phyloP scores from a whole-genome alignment of 2,888 invertebrate genomes.

The Boloria selene region DNA sequence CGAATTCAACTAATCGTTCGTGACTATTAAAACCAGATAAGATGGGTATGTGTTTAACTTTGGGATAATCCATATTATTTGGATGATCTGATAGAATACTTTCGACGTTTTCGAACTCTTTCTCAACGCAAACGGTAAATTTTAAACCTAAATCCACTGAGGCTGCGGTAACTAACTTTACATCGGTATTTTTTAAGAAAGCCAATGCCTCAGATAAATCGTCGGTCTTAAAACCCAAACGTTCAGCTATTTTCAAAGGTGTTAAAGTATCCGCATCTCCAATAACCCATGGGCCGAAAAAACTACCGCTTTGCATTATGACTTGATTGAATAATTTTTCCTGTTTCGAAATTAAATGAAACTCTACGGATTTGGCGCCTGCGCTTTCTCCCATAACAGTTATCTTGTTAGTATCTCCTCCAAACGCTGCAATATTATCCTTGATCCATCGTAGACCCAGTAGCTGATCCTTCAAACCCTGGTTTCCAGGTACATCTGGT shows the following conservation, averaged over 20 bases:
- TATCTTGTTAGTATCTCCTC: conserved; percentile 51
- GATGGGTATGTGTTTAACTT: conserved; percentile 51
- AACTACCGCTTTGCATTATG: conserved; percentile 50
- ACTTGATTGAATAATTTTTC: conserved; percentile 47
- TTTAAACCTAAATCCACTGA: conserved; percentile 29
- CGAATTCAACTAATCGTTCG: conserved; percentile 47
- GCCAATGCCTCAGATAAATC: conserved; percentile 45
- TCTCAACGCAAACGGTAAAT: conserved; percentile 41
- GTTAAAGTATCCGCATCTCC: conserved; percentile 39
- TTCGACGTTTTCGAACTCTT: conserved; percentile 42
- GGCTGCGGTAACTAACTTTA: conserved; percentile 38
- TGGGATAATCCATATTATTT: conserved; percentile 47
- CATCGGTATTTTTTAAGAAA: conserved; percentile 41
- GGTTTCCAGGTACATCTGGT: conserved; percentile 51
- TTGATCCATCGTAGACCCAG: conserved; percentile 51
- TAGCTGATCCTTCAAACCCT: conserved; percentile 52
- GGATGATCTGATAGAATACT: conserved; percentile 50
- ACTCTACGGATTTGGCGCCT: conserved; percentile 43
- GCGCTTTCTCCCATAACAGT: conserved; percentile 59
- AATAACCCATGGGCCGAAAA: conserved; percentile 39
- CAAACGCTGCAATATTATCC: conserved; percentile 51
- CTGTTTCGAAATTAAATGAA: conserved; percentile 44
- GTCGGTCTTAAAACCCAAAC: conserved; percentile 46
- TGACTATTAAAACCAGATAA: conserved; percentile 57
- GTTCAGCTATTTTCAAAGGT: conserved; percentile 46